phyloP scores from a whole-genome alignment of 2,888 invertebrate species.

The Polymixis flavicincta region DNA sequence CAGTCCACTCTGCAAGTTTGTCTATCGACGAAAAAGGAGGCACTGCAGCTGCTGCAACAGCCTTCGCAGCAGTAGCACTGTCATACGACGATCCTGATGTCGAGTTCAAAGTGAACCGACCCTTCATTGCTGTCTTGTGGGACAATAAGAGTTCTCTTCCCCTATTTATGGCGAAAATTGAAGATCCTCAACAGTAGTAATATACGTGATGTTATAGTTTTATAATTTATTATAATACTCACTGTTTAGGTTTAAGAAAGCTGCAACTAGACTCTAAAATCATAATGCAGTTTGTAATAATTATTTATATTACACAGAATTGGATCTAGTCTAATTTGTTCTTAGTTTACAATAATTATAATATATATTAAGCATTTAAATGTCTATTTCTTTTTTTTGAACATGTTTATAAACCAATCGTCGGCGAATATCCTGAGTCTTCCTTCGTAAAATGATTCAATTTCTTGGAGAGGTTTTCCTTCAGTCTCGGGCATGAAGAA shows the following conservation, averaged over 20 bases:
- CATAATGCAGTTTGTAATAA: slow-evolving; percentile 29
- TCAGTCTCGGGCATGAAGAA: slow-evolving; percentile 90
- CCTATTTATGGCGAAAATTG: slow-evolving; percentile 87
- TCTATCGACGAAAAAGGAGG: slow-evolving; percentile 89
- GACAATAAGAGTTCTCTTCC: slow-evolving; percentile 85
- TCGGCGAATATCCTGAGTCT: slow-evolving; percentile 82
- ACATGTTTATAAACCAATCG: slow-evolving; percentile 83
- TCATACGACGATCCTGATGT: slow-evolving; percentile 82
- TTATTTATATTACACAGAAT: slow-evolving; percentile 52
- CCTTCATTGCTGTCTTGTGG: slow-evolving; percentile 88
- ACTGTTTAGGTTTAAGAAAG: slow-evolving; percentile 15
- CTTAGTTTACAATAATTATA: slow-evolving; percentile 50
- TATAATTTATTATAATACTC: slow-evolving; percentile 58
- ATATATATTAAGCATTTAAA: slow-evolving; percentile 36
- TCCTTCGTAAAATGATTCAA: slow-evolving; percentile 86
- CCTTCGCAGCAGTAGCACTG: slow-evolving; percentile 85
- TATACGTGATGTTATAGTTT: slow-evolving; percentile 19
- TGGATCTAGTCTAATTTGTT: slow-evolving; percentile 64
- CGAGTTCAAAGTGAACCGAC: slow-evolving; percentile 83
- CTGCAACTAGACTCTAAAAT: slow-evolving; percentile 23
- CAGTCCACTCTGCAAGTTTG: slow-evolving; percentile 87
- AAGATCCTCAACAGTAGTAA: slow-evolving; percentile 79
- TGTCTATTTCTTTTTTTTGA: slow-evolving; percentile 76
- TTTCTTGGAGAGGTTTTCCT: slow-evolving; percentile 88
- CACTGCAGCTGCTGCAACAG: slow-evolving; percentile 86